Percentiles rank a stretch among this genome's conserved stretches.
Evolutionary conservation across 1,140 invertebrate species (phyloP).

Genomic region (Oedothorax gibbosus): DNA sequence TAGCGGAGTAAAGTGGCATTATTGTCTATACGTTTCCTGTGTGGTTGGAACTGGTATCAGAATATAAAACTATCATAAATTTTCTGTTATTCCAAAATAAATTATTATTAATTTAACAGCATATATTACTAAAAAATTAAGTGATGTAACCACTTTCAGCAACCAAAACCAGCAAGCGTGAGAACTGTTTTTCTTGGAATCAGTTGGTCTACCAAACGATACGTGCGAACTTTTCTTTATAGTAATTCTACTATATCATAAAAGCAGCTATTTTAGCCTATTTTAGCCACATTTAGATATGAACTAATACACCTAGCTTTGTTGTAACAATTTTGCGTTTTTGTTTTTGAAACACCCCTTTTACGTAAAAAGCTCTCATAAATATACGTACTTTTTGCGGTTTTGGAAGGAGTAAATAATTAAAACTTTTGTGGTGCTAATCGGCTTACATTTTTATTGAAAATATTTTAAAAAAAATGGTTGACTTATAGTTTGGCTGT

Average conservation of each 20-base stretch:
- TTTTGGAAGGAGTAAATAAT: constrained; percentile 3
- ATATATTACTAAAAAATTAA: constrained; percentile 1
- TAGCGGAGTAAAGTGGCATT: too few relatives aligned
- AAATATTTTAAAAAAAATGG: background rate
- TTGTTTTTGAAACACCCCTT: constrained; percentile 14
- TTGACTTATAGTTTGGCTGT: too few relatives aligned
- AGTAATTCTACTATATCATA: constrained; percentile 25
- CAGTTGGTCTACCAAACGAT: background rate
- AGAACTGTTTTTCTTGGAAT: constrained; percentile 18
- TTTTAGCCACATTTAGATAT: too few relatives aligned
- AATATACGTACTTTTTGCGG: constrained; percentile 18
- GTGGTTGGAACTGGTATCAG: too few relatives aligned
- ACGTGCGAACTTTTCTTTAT: constrained; percentile 27
- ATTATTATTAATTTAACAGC: constrained; percentile 2
- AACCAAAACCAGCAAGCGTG: constrained; percentile 12
- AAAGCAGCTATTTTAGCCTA: constrained; percentile 27
- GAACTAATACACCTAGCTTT: constrained; percentile 18
- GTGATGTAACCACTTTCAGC: background rate
- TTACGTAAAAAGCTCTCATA: constrained; percentile 8
- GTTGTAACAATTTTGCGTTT: constrained; percentile 29
- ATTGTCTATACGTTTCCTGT: too few relatives aligned
- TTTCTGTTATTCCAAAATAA: too few relatives aligned
- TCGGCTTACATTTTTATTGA: background rate
- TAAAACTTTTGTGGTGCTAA: constrained; percentile 8
- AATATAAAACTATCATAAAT: too few relatives aligned